Conservation (phyloP, 2,797 vertebrate species). For the Pipistrellus pipistrellus region DNA sequence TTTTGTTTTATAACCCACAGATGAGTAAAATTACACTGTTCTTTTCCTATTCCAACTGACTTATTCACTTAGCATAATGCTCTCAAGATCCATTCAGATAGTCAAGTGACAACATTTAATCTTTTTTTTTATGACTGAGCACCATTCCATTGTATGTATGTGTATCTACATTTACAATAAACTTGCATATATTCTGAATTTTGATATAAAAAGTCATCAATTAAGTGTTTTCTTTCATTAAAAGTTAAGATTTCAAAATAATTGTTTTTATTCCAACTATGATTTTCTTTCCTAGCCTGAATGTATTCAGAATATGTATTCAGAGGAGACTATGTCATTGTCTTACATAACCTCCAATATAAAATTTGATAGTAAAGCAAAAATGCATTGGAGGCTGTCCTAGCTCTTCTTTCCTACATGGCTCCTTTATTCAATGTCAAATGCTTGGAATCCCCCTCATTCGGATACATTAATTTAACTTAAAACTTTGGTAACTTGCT, state of each 20-base stretch:
- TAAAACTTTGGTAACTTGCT: not conserved
- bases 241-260: slow-evolving; percentile 14
- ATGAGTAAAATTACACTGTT: not conserved
- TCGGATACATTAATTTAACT: not conserved
- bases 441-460: not conserved
- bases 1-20: not conserved
- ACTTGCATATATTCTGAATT: not conserved
- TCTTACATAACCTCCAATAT: not conserved
- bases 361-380: slow-evolving; percentile 28
- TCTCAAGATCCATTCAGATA: not conserved
- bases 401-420: not conserved
- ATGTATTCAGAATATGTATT: not conserved
- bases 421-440: not conserved
- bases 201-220: not conserved
- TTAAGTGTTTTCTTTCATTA: slow-evolving; percentile 15
- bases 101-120: not conserved
- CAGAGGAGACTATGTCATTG: not conserved
- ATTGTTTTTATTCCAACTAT: slow-evolving; percentile 13
- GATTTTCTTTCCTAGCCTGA: not conserved
- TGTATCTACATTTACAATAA: not conserved
- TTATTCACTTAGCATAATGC: not conserved
- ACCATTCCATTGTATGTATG: not conserved
- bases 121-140: not conserved
- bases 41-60: not conserved
- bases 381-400: not conserved